phyloP scores from a whole-genome alignment of 1,140 invertebrate genomes.

The Cydia splendana region DNA sequence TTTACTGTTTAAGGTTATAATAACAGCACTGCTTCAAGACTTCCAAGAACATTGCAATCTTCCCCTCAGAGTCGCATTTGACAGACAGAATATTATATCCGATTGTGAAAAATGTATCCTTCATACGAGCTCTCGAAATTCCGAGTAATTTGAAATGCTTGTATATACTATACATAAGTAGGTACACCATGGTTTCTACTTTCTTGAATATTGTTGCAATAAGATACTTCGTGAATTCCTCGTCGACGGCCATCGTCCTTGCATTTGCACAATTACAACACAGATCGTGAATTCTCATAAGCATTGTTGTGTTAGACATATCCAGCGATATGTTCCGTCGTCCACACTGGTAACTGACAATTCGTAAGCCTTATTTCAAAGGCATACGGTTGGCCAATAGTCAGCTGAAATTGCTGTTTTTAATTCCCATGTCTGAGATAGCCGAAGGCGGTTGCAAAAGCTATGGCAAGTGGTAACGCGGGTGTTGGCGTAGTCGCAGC shows the following conservation, averaged over 20 bases:
- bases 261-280: constrained; percentile 4
- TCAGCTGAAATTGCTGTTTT: too few relatives aligned
- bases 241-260: background rate
- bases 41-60: background rate
- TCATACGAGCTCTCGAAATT: too few relatives aligned
- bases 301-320: constrained; percentile 2
- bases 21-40: background rate
- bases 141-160: too few relatives aligned
- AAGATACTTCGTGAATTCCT: background rate
- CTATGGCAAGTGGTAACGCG: background rate
- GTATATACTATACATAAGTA: too few relatives aligned
- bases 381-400: too few relatives aligned
- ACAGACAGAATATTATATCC: too few relatives aligned
- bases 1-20: background rate
- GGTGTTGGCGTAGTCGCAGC: background rate
- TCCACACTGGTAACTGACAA: background rate
- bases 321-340: background rate
- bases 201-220: background rate
- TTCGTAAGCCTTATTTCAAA: too few relatives aligned
- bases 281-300: constrained; percentile 6
- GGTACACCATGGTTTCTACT: too few relatives aligned
- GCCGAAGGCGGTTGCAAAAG: background rate
- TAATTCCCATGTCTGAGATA: background rate
- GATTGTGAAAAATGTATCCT: too few relatives aligned
- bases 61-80: background rate